Evolutionary conservation across 2,113 vertebrate species (phyloP), one percentile per base, ranked within the genome.

Genomic region (Brachyistius frenatus): DNA sequence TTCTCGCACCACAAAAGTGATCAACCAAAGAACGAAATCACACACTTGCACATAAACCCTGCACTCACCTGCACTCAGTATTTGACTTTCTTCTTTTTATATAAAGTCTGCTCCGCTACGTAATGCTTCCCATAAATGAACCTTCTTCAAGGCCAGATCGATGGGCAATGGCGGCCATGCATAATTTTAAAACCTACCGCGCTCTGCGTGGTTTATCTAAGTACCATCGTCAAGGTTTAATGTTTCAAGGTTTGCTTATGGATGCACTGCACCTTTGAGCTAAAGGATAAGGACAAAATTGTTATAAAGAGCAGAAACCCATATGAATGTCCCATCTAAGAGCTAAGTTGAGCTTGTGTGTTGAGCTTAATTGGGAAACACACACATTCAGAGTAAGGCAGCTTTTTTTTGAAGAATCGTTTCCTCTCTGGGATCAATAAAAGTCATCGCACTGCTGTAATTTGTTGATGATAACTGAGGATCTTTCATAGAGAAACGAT

Each of bases 141-240:
- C 32, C 58, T 3, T 30, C 41, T 72, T 65, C 92, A 89, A 90
- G 87, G 89, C 78, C 50, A 11, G 75, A 92, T 89, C 87, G 78
- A 93, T 90, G 69, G 66, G 57, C 49, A 60, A 78, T 11, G 57
- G 81, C 54, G 5, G 78, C 54, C 63, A 0, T 63, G 88, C 79
- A 87, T 87, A 82, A 88, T 86, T 69, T 70, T 3, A 36, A 84
- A 76, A 76, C 5, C 54, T 39, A n/a, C 64, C 10, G 39, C 5
- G 10, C 54, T 3, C 60, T 10, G 56, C 46, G 46, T 44, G 78
- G 74, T 73, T 78, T 73, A 66, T 74, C 63, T 80, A 67, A 86
- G 79, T 11, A 85, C 67, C 66, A 69, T 15, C 3, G 61, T 57
- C 76, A 88, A 86, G 82, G 91, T 83, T 85, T 66, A 65, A 81